These are phyloP conservation scores for Dromius quadrimaculatus DNA, from an alignment of 2,888 invertebrate species.

Conservation along the genomic window DNA sequence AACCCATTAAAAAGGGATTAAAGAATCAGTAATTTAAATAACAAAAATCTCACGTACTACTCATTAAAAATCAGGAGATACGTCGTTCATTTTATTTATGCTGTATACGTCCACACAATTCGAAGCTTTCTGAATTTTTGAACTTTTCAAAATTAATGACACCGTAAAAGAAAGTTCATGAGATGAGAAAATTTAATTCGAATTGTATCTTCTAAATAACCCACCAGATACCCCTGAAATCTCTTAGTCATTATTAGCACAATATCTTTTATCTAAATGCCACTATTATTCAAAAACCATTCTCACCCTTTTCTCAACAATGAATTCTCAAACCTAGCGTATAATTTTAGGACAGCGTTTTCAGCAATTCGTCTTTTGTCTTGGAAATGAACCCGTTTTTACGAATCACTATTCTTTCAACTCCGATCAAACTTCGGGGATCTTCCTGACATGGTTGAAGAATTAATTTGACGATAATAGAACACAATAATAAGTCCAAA, in stretches of 20 bases:
- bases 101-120: too few species aligned
- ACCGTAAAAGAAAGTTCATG: too few species aligned
- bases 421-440: slow-evolving; percentile 9
- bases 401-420: slow-evolving; percentile 26
- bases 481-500: slow-evolving; percentile 34
- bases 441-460: slow-evolving; percentile 43
- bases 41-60: slow-evolving; percentile 23
- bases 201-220: too few species aligned
- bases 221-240: too few species aligned
- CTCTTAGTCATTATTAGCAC: slow-evolving; percentile 23
- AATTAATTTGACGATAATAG: slow-evolving; percentile 47
- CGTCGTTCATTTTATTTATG: too few species aligned
- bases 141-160: too few species aligned
- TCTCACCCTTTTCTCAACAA: slow-evolving; percentile 32
- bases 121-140: too few species aligned
- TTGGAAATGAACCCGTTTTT: slow-evolving; percentile 28
- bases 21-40: slow-evolving; percentile 23
- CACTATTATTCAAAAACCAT: slow-evolving; percentile 25
- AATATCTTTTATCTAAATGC: not conserved
- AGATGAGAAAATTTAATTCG: too few species aligned
- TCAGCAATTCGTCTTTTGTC: slow-evolving; percentile 32
- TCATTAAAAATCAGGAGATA: slow-evolving; percentile 11
- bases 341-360: slow-evolving; percentile 14
- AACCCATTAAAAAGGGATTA: slow-evolving; percentile 28
- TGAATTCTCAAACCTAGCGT: slow-evolving; percentile 29